Evolutionary conservation across 2,797 vertebrate genomes (phyloP), one percentile per base, ranked within the genome.

Genomic region (Australoheros facetus): DNA sequence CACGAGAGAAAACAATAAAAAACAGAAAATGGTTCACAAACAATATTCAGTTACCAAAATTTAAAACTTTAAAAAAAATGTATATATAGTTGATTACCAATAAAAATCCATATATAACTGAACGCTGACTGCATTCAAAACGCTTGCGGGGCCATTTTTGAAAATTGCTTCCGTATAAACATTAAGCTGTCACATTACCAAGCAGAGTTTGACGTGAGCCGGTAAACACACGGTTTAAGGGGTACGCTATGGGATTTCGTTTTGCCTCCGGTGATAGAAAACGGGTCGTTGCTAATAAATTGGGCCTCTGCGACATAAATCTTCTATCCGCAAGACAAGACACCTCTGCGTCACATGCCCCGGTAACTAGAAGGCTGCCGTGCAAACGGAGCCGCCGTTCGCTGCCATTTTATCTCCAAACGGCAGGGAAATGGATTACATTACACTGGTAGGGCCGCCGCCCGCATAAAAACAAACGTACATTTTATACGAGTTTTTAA

Each of bases 391-490:
- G 32, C 39, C 7, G 82, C 30, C 53, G 34, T n/a, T 56, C 54
- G 88, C 92, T 94, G 90, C 90, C 92, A 93, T 92, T 93, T 92
- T 92, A 86, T 48, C 64, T 86, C 82, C 14, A 72, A 70, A 59
- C 81, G 39, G 54, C 57, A 80, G 51, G 17, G 37, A 81, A 82
- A 84, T 34, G 48, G 48, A 78, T 1, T 71, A 56, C 2, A 62
- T 16, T 54, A 59, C 37, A 39, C 7, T n/a, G 1, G 45, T n/a
- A 28, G 32, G 13, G 11, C 9, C n/a, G 53, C 55, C 75, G 1
- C 9, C 17, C 39, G 51, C 30, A 73, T 42, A 19, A 7, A 3
- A 72, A 45, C 1, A 0, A 17, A 1, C 0, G 3, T 2, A 14
- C 1, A 3, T 4, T 71, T 11, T 2, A 10, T 3, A 21, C 11